These are phyloP conservation scores for Daboia siamensis DNA, from an alignment of 2,113 vertebrate genomes.

Conservation along the genomic window DNA sequence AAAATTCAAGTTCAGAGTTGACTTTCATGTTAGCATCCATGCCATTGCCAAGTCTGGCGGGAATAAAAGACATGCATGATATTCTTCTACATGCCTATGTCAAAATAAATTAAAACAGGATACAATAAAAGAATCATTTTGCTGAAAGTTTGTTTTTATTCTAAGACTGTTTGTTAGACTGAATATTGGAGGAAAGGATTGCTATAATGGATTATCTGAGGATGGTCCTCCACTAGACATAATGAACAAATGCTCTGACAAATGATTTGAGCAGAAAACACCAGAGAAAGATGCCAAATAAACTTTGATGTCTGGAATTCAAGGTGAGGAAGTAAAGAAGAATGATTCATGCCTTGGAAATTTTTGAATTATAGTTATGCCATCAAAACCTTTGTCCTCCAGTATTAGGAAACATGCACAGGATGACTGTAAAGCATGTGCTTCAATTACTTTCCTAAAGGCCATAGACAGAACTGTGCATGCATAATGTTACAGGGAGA, in stretches of 20 bases:
- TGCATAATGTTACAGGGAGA: neutral
- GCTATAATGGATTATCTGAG: neutral
- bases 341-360: neutral
- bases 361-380: neutral
- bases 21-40: neutral
- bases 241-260: neutral
- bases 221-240: neutral
- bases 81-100: neutral
- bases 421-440: neutral
- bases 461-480: neutral
- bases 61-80: neutral
- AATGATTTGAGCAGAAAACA: neutral
- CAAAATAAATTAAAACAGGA: neutral
- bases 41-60: neutral
- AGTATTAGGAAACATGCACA: neutral
- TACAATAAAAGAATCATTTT: neutral
- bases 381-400: neutral
- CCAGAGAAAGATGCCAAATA: neutral
- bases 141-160: neutral
- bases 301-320: neutral
- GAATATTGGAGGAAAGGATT: neutral
- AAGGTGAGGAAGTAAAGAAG: neutral
- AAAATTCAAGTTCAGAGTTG: neutral
- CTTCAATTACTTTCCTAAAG: neutral
- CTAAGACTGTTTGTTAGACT: neutral